Base-by-base conservation (phyloP, 2,797 vertebrate genomes). In the Eurystomus glaucurus region DNA sequence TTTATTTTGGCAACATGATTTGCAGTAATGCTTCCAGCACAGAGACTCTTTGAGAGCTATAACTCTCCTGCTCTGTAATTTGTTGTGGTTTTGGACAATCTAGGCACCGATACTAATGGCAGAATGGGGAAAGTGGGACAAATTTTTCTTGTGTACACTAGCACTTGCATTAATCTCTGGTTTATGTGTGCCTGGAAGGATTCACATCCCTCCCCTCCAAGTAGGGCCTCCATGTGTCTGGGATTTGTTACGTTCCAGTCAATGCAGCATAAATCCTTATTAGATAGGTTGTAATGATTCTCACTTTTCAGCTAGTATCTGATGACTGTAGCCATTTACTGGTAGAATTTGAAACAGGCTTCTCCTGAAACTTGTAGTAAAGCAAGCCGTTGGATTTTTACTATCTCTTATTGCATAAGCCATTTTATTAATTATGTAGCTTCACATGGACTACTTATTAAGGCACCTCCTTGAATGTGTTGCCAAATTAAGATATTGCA, bases 361-460 rank as follows among this genome's bases (percentile, higher is more conserved):
- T 87, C 62, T 95, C 11, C 76, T 88, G 85, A 94, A 79, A 94
- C 5, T 2, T 18, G 41, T 81, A 55, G 62, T 61, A 86, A 85
- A 94, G 4, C 22, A 39, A 43, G 45, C 8, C 18, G 28, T 58
- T 90, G 33, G 19, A 81, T 74, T 87, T 87, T 39, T 72, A 13
- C 14, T 61, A 18, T 26, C 31, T 66, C 20, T 50, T 78, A 29
- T 29, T 77, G 8, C 20, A 48, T 85, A 94, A 35, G 13, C 3
- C 70, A 54, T 95, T 94, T 92, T 85, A 90, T 85, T 91, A 28
- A 81, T 82, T 90, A 76, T 86, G 61, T 80, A 66, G 54, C 37
- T 88, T 90, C n/a, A 8, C 6, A 15, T 77, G 88, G 74, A 26
- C 54, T 94, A 26, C 54, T 94, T 93, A 74, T 95, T 68, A 52